Conservation (phyloP, 53 echinoderm and acorn worm species). For the Arbacia lixula region DNA sequence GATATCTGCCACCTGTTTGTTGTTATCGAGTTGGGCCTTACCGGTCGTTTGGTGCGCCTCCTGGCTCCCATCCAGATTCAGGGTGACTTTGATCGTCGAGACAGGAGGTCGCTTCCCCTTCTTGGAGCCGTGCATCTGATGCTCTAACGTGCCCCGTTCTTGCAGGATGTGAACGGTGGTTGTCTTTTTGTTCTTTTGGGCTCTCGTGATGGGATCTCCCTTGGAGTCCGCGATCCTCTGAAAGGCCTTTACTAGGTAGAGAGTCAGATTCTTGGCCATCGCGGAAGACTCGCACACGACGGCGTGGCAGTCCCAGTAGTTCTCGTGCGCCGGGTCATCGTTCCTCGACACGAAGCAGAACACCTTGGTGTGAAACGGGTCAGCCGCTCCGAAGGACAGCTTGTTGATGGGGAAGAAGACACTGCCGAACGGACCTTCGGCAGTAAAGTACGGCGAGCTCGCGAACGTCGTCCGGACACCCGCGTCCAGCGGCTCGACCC, state of each 20-base stretch:
- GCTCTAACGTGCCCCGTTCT: conserved; percentile 66
- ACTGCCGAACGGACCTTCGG: conserved; percentile 50
- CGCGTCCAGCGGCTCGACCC: conserved; percentile 57
- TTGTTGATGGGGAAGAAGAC: conserved; percentile 93
- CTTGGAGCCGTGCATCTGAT: conserved; percentile 54
- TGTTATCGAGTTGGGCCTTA: conserved; percentile 6
- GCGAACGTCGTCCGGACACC: conserved; percentile 17
- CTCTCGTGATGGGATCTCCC: conserved; percentile 15
- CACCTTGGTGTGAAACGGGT: conserved; percentile 75
- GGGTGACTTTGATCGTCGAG: conserved; percentile 74
- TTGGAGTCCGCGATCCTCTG: conserved; percentile 59
- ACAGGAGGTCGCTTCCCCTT: conserved; percentile 70
- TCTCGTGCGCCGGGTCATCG: not conserved
- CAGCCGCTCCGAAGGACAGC: conserved; percentile 89
- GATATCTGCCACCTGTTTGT: conserved; percentile 30
- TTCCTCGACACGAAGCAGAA: conserved; percentile 78
- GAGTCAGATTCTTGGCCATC: conserved; percentile 82
- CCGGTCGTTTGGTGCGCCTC: not conserved
- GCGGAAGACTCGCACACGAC: conserved; percentile 80
- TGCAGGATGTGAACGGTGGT: conserved; percentile 65
- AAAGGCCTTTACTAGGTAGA: conserved; percentile 87
- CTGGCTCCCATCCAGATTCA: conserved; percentile 63
- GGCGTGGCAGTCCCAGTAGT: conserved; percentile 81
- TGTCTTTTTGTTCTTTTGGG: conserved; percentile 46
- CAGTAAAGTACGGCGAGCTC: not conserved